These are phyloP conservation scores for Elysia chlorotica DNA, from an alignment of 1,140 invertebrate species.

Conservation along the genomic window DNA sequence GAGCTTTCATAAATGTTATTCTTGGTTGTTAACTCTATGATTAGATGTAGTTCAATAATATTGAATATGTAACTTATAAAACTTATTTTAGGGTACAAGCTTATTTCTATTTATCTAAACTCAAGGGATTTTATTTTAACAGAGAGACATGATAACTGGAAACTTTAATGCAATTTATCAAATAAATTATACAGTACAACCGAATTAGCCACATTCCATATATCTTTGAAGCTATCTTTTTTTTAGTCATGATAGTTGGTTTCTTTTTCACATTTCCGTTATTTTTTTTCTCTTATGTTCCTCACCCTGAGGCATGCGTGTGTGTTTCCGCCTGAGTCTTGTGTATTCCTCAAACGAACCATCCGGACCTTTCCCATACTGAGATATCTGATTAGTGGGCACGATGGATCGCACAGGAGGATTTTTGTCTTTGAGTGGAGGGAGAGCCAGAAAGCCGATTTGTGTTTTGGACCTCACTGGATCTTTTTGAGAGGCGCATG, in stretches of 20 bases:
- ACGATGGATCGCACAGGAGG: conserved; percentile 42
- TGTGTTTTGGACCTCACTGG: conserved; percentile 44
- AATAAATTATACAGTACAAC: too few species aligned
- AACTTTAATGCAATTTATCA: neutral
- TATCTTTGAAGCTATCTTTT: too few species aligned
- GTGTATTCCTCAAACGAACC: conserved; percentile 54
- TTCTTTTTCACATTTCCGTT: too few species aligned
- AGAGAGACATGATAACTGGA: neutral
- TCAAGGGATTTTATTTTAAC: neutral
- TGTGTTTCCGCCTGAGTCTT: conserved; percentile 54
- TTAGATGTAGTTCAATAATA: neutral
- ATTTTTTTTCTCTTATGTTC: neutral
- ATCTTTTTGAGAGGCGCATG: conserved; percentile 39
- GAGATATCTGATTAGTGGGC: conserved; percentile 49
- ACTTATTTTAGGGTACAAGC: neutral
- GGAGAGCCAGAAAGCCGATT: conserved; percentile 47
- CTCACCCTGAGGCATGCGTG: conserved; percentile 50
- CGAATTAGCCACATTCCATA: too few species aligned
- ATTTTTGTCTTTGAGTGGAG: conserved; percentile 44
- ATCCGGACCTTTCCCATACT: conserved; percentile 53
- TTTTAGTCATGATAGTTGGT: too few species aligned
- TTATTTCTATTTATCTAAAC: too few species aligned
- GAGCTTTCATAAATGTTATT: too few species aligned
- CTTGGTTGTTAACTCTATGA: too few species aligned
- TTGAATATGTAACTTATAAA: neutral